Evolutionary conservation across 2,113 vertebrate genomes (phyloP), one percentile per base, ranked within the genome.

Genomic region (Serinus canaria): DNA sequence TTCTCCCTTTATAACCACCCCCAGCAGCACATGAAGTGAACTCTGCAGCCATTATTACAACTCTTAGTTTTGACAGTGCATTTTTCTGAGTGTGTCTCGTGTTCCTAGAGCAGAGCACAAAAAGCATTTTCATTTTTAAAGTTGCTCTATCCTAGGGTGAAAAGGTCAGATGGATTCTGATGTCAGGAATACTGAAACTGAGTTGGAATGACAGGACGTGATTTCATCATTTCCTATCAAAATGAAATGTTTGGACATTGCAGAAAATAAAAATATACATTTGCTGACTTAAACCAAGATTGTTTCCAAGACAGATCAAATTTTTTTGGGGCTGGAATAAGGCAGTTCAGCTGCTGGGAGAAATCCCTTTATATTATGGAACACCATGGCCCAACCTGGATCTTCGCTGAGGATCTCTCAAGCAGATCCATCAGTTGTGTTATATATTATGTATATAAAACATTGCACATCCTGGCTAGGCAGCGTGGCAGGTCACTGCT

Each of bases 241-340:
- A 91, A 85, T 62, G 63, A 96, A 92, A 92, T 59, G 81, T 79
- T 97, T 92, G 53, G 87, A 87, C 93, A 85, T 23, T 1, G 11
- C 53, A 84, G 89, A 76, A 92, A 85, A 89, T 24, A 89, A 94
- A 92, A 92, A 44, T 74, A 87, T 83, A 59, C 70, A 55, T 95
- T 85, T 88, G 33, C 79, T 95, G 93, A 77, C 78, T 93, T 77
- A 66, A 53, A 89, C 84, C 64, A 74, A 86, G 79, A 55, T 67
- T 52, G 83, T 77, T 83, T 85, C 63, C 70, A 87, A 91, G 86
- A 74, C 0, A 27, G 75, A 87, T 62, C 50, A 76, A 35, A 73
- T 19, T 28, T 33, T 69, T 60, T 58, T 7, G 18, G 30, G n/a
- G 41, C 30, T 59, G 39, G 63, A 73, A 50, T 18, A 55, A 87